Evolutionary conservation across 2,797 vertebrate species (phyloP), one percentile per base, ranked within the genome.

Genomic region (Ctenochaetus hawaiiensis): DNA sequence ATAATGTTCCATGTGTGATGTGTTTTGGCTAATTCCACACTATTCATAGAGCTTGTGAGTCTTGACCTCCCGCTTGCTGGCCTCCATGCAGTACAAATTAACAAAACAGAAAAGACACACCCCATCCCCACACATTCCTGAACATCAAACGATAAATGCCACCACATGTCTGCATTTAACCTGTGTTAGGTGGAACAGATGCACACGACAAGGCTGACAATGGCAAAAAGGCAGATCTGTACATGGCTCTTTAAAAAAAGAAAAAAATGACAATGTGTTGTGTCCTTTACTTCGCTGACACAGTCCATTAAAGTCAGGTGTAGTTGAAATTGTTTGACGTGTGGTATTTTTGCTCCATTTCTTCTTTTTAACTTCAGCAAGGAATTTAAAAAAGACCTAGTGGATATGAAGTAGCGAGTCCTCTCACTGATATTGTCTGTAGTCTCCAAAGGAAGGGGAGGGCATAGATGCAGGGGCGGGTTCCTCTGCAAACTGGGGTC

Each of bases 341-440:
- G 72, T 82, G 65, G 64, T 61, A 43, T 22, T 85, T 85, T 75
- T 83, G 71, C 77, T 81, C 61, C 75, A 53, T 84, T 78, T 90
- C 88, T 83, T 83, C 78, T 81, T 71, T 66, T 53, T 72, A 89
- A 92, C 82, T 80, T 90, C 85, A 89, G 89, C 91, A 93, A 93
- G 90, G 86, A 95, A 93, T 92, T 93, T n/a, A 89, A 92, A 93
- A 68, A 93, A 93, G 86, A 88, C 87, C 85, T 91, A 88, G 63
- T 47, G 67, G 65, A 72, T 69, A 52, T 80, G 78, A 60, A 26
- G 64, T 26, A 26, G 44, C 41, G 37, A 5, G 75, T 80, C 82
- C 80, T 84, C 72, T 98, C 96, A 99, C 68, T 99, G 97, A 85
- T 96, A 99, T 71, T 99, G 98, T 62, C 96, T 95, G 86, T 97